Conservation (phyloP, 2,113 vertebrate genomes). For the Erythrolamprus reginae region DNA sequence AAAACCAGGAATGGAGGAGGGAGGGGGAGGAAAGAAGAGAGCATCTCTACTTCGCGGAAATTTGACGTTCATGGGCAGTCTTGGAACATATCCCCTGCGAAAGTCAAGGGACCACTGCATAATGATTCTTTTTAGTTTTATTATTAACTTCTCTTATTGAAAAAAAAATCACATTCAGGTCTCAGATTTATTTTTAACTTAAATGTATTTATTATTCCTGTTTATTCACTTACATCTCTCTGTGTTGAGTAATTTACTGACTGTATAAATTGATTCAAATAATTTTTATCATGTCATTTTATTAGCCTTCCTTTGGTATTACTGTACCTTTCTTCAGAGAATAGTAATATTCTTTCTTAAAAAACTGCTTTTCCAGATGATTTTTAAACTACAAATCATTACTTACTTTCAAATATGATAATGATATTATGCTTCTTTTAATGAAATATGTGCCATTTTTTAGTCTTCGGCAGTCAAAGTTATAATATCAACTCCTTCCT, state of each 20-base stretch:
- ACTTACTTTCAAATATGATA: conserved; percentile 1
- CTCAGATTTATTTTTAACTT: neutral
- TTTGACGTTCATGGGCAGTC: no score
- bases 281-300: conserved; percentile 12
- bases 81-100: no score
- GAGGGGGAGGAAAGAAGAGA: no score
- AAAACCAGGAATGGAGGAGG: no score
- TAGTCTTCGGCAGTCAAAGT: conserved; percentile 26
- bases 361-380: conserved; percentile 30
- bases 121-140: no score
- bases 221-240: neutral
- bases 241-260: neutral
- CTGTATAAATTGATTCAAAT: neutral
- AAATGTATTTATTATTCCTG: neutral
- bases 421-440: conserved; percentile 5
- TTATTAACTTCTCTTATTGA: neutral
- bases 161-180: neutral
- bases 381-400: conserved; percentile 20
- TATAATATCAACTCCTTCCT: conserved; percentile 38
- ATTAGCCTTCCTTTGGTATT: conserved; percentile 21
- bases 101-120: no score
- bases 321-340: neutral
- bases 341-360: conserved; percentile 38
- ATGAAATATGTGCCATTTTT: neutral
- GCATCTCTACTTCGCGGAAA: no score